Evolutionary conservation across 64 coral and sea anemone species (phyloP).

Genomic region (Porites australiensis): DNA sequence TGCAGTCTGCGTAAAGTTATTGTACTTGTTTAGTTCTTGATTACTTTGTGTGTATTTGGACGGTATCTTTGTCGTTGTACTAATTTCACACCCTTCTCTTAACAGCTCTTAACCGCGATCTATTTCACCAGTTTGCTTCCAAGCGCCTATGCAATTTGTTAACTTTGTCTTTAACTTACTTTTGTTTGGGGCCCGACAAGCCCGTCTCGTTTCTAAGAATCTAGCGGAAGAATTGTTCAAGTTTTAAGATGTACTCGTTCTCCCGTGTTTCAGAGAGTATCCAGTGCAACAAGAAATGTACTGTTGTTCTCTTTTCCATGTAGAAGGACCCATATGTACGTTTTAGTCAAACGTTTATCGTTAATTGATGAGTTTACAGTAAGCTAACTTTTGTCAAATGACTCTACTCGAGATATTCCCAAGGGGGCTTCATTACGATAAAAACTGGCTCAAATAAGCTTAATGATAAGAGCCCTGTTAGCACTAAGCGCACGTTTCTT

Average conservation of each 20-base stretch:
- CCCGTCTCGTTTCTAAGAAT: not conserved
- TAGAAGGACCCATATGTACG: not conserved
- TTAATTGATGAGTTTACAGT: not conserved
- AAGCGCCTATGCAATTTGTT: not conserved
- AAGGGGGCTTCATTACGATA: not conserved
- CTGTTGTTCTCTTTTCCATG: too few relatives aligned
- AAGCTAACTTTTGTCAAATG: not conserved
- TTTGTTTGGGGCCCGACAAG: not conserved
- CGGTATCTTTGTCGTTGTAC: not conserved
- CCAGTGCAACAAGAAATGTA: too few relatives aligned
- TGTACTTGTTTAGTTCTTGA: not conserved
- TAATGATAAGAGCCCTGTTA: not conserved
- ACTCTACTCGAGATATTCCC: not conserved
- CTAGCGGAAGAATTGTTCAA: too few relatives aligned
- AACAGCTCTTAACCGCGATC: not conserved
- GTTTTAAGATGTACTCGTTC: not conserved
- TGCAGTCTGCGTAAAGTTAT: not conserved
- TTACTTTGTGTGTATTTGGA: not conserved
- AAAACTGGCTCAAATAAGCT: constrained; percentile 7
- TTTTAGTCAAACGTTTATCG: not conserved
- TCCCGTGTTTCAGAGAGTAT: too few relatives aligned
- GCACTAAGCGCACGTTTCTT: constrained; percentile 5
- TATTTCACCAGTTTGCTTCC: not conserved
- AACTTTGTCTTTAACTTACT: not conserved
- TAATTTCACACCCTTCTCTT: not conserved